A percentile compares a stretch with the other conserved stretches of the same genome.
These are phyloP conservation scores for Leptobrachium leishanense DNA, from an alignment of 2,113 vertebrate species.

Conservation along the genomic window DNA sequence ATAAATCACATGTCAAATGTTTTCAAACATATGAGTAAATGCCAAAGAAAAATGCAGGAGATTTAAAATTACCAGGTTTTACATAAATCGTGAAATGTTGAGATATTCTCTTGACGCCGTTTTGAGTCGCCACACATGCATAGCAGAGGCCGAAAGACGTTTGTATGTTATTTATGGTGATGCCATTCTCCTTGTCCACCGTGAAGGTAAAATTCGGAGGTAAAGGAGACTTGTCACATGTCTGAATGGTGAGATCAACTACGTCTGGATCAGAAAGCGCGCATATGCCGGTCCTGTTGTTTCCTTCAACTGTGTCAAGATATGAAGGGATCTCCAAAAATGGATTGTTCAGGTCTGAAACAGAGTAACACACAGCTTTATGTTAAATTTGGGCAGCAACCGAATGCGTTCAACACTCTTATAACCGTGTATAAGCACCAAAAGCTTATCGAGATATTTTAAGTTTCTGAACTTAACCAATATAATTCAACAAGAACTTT, in stretches of 20 bases:
- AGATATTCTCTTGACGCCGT: slow-evolving; percentile 54
- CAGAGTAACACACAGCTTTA: slow-evolving; percentile 19
- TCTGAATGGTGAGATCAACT: slow-evolving; percentile 72
- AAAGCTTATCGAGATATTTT: too few species aligned
- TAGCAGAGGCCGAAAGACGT: slow-evolving; percentile 80
- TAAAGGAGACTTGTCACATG: slow-evolving; percentile 66
- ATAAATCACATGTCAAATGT: too few species aligned
- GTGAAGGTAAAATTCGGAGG: slow-evolving; percentile 69
- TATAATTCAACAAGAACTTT: too few species aligned
- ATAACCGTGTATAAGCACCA: too few species aligned
- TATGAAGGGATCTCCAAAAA: slow-evolving; percentile 73
- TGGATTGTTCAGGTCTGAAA: slow-evolving; percentile 79
- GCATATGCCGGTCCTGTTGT: slow-evolving; percentile 75
- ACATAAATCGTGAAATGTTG: slow-evolving; percentile 65
- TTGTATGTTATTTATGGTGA: slow-evolving; percentile 71
- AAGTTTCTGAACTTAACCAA: too few species aligned
- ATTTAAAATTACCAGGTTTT: slow-evolving; percentile 66
- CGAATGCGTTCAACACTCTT: too few species aligned
- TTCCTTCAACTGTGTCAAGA: slow-evolving; percentile 73
- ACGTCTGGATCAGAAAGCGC: slow-evolving; percentile 83
- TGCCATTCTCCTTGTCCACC: slow-evolving; percentile 77
- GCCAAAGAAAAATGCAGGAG: too few species aligned
- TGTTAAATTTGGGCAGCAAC: background rate
- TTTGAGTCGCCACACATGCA: slow-evolving; percentile 73
- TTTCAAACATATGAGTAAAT: too few species aligned